These are phyloP conservation scores for Manis pentadactyla DNA, from an alignment of 2,797 vertebrate species.

Conservation along the genomic window DNA sequence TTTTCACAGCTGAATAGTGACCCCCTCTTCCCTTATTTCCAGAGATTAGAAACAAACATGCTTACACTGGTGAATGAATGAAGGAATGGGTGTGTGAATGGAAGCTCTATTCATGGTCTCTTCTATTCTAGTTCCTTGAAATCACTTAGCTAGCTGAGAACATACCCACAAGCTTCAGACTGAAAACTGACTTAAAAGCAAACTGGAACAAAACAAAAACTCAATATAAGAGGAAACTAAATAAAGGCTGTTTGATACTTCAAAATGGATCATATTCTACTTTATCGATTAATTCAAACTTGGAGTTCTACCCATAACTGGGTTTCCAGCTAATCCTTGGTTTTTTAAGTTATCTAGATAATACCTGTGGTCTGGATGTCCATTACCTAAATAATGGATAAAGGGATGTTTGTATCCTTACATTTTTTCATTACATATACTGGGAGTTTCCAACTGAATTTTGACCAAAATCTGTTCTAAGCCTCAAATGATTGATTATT, in stretches of 20 bases:
- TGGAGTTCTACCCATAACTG: background rate
- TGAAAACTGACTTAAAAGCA: background rate
- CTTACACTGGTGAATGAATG: background rate
- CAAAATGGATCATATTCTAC: background rate
- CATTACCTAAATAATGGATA: background rate
- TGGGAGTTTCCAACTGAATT: slow-evolving; percentile 11
- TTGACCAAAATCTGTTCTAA: background rate
- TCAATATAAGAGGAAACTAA: background rate
- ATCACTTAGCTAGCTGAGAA: background rate
- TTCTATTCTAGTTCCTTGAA: background rate
- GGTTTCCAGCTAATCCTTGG: background rate
- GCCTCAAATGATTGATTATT: background rate
- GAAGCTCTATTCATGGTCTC: background rate
- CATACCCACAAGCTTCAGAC: background rate
- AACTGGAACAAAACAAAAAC: background rate
- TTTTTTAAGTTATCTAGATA: background rate
- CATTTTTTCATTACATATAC: background rate
- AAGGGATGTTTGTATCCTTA: background rate
- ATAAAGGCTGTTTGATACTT: background rate
- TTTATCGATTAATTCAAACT: background rate
- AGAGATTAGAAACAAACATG: background rate
- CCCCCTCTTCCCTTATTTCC: background rate
- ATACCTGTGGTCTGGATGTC: background rate
- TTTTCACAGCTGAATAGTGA: background rate
- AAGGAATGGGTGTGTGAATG: background rate